Conservation (phyloP, 2,113 vertebrate genomes). For the Sander lucioperca region DNA sequence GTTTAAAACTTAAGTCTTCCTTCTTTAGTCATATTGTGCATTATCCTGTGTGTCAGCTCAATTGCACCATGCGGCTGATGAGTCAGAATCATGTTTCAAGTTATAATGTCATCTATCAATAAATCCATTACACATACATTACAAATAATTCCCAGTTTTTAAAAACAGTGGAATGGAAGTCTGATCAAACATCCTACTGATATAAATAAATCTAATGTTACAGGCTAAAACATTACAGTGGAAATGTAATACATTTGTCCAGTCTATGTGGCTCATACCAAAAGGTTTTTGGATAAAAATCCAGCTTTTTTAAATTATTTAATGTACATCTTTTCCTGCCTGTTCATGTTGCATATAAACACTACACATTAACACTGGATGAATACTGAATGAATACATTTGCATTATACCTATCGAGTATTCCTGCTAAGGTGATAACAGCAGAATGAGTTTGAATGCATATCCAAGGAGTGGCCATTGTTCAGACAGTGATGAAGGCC, state of each 20-base stretch:
- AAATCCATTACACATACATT: neutral
- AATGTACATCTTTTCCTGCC: neutral
- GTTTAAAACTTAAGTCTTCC: neutral
- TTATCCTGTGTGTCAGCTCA: neutral
- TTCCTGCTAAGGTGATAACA: constrained; percentile 17
- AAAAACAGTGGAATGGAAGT: neutral
- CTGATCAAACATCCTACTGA: neutral
- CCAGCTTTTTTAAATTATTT: neutral
- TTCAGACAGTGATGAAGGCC: constrained; percentile 48
- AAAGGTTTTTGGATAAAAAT: neutral
- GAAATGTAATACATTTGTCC: no score
- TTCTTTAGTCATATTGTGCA: neutral
- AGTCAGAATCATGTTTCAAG: neutral
- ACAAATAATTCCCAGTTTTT: neutral
- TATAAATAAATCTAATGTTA: neutral
- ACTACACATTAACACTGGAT: constrained; percentile 23
- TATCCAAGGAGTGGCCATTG: constrained; percentile 24
- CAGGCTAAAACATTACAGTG: neutral
- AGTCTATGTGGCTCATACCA: neutral
- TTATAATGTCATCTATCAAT: neutral
- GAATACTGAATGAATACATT: constrained; percentile 40
- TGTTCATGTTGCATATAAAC: constrained; percentile 2
- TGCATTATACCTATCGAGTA: constrained; percentile 34
- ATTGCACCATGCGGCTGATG: neutral
- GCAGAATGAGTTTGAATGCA: constrained; percentile 10